phyloP scores from a whole-genome alignment of 2,797 vertebrate species.

The Channa striata region DNA sequence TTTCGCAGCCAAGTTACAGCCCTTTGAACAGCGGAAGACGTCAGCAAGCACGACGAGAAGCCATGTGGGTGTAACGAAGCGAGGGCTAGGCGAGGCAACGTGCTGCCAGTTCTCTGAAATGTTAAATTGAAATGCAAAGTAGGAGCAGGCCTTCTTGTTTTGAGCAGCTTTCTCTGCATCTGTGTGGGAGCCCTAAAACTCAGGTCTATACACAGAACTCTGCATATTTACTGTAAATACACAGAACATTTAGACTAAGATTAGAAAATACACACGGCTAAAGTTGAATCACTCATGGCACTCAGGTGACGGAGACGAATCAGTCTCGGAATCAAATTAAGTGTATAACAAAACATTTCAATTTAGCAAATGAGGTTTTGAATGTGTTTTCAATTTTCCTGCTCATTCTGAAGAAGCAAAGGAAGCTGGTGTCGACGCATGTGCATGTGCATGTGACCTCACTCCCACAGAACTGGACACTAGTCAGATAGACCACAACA shows the following conservation, averaged over 20 bases:
- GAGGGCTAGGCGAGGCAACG: conserved; percentile 81
- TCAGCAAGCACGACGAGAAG: conserved; percentile 76
- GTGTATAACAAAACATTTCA: conserved; percentile 30
- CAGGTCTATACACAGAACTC: conserved; percentile 75
- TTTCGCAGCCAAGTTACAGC: conserved; percentile 78
- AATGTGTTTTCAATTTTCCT: conserved; percentile 3
- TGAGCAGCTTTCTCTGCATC: conserved; percentile 85
- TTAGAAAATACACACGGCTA: conserved; percentile 62
- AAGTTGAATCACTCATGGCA: conserved; percentile 58
- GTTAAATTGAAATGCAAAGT: conserved; percentile 88
- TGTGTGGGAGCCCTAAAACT: conserved; percentile 83
- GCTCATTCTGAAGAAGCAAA: not conserved
- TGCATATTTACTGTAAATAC: conserved; percentile 82
- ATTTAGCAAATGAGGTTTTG: conserved; percentile 20
- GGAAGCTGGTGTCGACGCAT: not conserved
- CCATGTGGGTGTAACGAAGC: conserved; percentile 84
- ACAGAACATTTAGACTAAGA: conserved; percentile 77
- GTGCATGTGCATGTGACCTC: not conserved
- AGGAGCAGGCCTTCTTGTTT: conserved; percentile 82
- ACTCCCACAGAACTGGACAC: not conserved
- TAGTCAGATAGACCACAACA: not conserved
- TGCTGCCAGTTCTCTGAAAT: conserved; percentile 87
- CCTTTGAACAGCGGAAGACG: conserved; percentile 80
- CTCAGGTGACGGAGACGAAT: conserved; percentile 51
- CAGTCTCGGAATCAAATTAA: conserved; percentile 43